Base-by-base conservation (phyloP, 2,888 invertebrate species). In the Cantharis nigra region DNA sequence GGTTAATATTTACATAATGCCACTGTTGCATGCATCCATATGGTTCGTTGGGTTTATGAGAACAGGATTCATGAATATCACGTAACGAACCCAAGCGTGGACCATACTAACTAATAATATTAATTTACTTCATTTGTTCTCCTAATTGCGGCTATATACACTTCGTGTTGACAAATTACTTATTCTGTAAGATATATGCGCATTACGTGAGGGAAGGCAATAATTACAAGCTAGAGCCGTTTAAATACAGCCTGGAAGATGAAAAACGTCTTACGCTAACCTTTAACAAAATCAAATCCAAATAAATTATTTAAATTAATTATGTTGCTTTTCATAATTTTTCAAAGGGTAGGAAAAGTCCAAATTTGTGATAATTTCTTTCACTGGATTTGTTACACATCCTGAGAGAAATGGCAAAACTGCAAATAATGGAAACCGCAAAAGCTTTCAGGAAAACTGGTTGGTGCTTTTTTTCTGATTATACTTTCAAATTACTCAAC, bases 71-170 rank as follows among this genome's bases (percentile, higher is more conserved):
- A 18, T 84, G 83, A 84, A 84, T 84, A 80, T 82, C 80, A 74
- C 80, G 80, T 85, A 84, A 85, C 83, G 84, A 85, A 82, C 81
- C 79, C 73, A 71, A 28, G 72, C 79, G 81, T 78, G 80, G 84
- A 83, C 84, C 74, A 81, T 82, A 83, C 79, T 83, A 83, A 84
- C 83, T 83, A 84, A 81, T 75, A 81, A 81, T 83, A 84, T 83
- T 85, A 83, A 85, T 85, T 85, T 84, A 83, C 82, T 81, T 77
- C 84, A 82, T 84, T 85, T 85, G 85, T 85, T 84, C 77, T 76
- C 72, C 76, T 81, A 81, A 81, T 81, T 81, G 78, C 80, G 79
- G 79, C 74, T 74, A 76, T 76, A 80, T 78, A 74, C 74, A 70
- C 67, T 63, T 71, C 74, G 67, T 74, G 79, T 79, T 80, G 74